A percentile compares a stretch with the other conserved stretches of the same genome.
These are phyloP conservation scores for Eutrigla gurnardus DNA, from an alignment of 2,797 vertebrate genomes.

Conservation along the genomic window DNA sequence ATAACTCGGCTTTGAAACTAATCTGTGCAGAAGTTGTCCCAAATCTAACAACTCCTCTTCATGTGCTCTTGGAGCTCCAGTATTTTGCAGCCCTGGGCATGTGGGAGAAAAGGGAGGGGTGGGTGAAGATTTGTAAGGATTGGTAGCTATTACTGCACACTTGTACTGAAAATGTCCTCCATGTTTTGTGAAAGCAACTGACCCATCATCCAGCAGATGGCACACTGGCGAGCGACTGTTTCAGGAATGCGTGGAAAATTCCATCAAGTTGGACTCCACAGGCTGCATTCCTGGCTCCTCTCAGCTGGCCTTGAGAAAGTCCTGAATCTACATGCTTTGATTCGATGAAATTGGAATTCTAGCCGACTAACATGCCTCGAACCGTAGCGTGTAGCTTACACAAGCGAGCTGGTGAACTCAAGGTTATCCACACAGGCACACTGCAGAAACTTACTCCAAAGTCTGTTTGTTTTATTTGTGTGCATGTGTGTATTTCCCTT, in stretches of 20 bases:
- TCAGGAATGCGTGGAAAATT: constrained; percentile 75
- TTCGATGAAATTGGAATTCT: constrained; percentile 68
- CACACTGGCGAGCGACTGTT: constrained; percentile 62
- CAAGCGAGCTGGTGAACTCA: constrained; percentile 49
- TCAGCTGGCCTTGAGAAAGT: constrained; percentile 64
- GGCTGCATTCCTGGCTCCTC: constrained; percentile 75
- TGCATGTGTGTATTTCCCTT: constrained; percentile 8
- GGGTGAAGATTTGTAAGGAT: constrained; percentile 24
- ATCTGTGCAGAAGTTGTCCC: constrained; percentile 53
- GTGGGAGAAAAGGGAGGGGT: constrained; percentile 33
- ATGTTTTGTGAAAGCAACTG: constrained; percentile 39
- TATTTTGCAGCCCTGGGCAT: constrained; percentile 31
- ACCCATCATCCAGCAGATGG: constrained; percentile 80
- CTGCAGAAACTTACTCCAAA: constrained; percentile 39
- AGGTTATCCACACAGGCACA: constrained; percentile 54
- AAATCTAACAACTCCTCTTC: constrained; percentile 49
- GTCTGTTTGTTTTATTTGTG: background rate
- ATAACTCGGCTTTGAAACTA: constrained; percentile 41
- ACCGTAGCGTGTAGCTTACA: constrained; percentile 58
- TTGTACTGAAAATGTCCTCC: background rate
- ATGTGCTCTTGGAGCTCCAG: constrained; percentile 33
- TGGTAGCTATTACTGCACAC: constrained; percentile 3
- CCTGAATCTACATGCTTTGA: constrained; percentile 73
- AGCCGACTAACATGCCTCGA: constrained; percentile 48
- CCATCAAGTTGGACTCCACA: constrained; percentile 66